Base-by-base conservation (phyloP, 2,113 vertebrate genomes). In the Seriola dumerili region DNA sequence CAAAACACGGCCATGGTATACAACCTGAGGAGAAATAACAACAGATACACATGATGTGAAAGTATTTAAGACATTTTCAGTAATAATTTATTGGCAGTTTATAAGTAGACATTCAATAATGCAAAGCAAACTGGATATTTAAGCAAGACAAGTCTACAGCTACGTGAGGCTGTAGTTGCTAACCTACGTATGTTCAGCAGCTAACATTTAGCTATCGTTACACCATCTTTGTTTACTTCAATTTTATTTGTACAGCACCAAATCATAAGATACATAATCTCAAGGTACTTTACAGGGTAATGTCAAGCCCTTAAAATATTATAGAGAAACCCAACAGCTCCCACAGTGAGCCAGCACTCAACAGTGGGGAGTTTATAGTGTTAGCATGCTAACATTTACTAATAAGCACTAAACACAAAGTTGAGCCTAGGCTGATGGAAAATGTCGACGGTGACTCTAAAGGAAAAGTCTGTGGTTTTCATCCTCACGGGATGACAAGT, bases 1-100 rank as follows among this genome's bases (percentile, higher is more conserved):
- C 78, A 4, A 87, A 72, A 80, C 95, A 96, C 1, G 94, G 95
- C 94, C 93, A 91, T 1, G 95, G 95, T 25, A 95, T 72, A 81
- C 95, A 96, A 73, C 90, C 95, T 96, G 85, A 38, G 29, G 29
- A 79, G 57, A 63, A 69, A 50, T 2, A 44, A 34, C 2, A 21
- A 59, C 13, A 0, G 8, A 71, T 23, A 54, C 40, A 42, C 8
- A 19, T 14, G 5, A 17, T 8, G 3, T 17, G 3, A 16, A 68
- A 21, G 9, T 38, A 4, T 50, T 25, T 38, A 0, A 38, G 11
- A 64, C 12, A 46, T 55, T 48, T 5, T 62, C 8, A 44, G 25
- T 10, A 7, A 38, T 48, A 10, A 59, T 36, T 38, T 36, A 23
- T 3, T 63, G 3, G 32, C 21, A 44, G 21, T 9, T 9, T 21